phyloP scores from a whole-genome alignment of 2,113 vertebrate genomes.

The Aegotheles bennettii region DNA sequence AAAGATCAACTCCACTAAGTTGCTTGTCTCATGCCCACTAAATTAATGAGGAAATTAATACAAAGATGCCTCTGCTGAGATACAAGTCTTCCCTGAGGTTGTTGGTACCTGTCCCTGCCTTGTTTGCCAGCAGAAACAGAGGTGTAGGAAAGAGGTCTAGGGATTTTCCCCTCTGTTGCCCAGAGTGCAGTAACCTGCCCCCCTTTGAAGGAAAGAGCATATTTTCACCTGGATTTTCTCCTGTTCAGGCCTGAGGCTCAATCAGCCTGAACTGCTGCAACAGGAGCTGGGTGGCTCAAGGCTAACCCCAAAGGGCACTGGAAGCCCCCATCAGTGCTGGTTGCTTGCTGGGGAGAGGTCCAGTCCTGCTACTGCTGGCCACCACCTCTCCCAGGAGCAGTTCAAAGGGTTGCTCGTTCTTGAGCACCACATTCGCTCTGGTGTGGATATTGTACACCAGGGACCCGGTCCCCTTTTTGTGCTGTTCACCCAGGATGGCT shows the following conservation, averaged over 20 bases:
- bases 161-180: background rate
- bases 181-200: background rate
- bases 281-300: background rate
- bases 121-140: background rate
- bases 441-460: fast-evolving
- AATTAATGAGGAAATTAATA: background rate
- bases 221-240: background rate
- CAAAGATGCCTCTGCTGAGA: background rate
- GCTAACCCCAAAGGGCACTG: background rate
- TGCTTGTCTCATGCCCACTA: background rate
- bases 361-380: background rate
- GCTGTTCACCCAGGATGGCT: background rate
- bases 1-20: fast-evolving
- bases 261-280: background rate
- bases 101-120: background rate
- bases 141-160: background rate
- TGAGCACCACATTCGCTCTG: background rate
- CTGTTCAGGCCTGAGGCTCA: background rate
- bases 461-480: background rate
- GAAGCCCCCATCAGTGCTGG: background rate
- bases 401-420: fast-evolving
- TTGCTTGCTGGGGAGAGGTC: background rate
- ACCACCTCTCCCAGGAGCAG: fast-evolving
- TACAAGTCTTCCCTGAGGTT: background rate
- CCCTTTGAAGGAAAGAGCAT: background rate